A percentile compares a stretch with the other conserved stretches of the same genome.
Conservation (phyloP, 2,113 vertebrate genomes). For the Bos taurus region DNA sequence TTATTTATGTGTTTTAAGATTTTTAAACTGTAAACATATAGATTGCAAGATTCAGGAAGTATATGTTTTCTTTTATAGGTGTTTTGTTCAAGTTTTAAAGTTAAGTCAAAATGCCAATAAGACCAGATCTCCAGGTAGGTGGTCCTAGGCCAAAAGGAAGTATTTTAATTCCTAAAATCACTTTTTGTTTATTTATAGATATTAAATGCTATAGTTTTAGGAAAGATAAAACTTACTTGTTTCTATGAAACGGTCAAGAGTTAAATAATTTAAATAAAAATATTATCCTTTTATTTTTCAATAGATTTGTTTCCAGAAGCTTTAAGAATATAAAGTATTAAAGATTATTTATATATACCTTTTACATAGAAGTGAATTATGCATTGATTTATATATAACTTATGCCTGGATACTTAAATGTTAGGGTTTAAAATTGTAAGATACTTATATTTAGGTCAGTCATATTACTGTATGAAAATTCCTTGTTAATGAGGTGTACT, state of each 20-base stretch:
- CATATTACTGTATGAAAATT: not conserved
- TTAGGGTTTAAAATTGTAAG: not conserved
- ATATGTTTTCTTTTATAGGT: slow-evolving; percentile 54
- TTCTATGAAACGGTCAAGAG: not conserved
- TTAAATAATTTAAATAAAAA: slow-evolving; percentile 20
- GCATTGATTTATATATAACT: not conserved
- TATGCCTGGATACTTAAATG: not conserved
- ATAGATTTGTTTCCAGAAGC: not conserved
- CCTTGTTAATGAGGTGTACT: not conserved
- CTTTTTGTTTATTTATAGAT: not conserved
- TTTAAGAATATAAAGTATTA: not conserved
- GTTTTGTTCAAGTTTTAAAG: slow-evolving; percentile 46
- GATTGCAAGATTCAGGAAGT: not conserved
- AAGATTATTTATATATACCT: not conserved
- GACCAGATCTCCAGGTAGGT: slow-evolving; percentile 78
- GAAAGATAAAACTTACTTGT: not conserved
- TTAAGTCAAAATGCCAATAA: slow-evolving; percentile 76
- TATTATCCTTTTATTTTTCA: not conserved
- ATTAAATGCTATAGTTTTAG: slow-evolving; percentile 4
- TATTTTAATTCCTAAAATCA: slow-evolving; percentile 37
- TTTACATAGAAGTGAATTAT: not conserved
- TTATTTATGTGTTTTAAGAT: not conserved
- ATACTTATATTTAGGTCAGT: not conserved
- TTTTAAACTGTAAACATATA: slow-evolving; percentile 23
- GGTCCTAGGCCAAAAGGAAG: not conserved